phyloP scores from a whole-genome alignment of 2,113 vertebrate genomes.

The Tetraodon nigroviridis region DNA sequence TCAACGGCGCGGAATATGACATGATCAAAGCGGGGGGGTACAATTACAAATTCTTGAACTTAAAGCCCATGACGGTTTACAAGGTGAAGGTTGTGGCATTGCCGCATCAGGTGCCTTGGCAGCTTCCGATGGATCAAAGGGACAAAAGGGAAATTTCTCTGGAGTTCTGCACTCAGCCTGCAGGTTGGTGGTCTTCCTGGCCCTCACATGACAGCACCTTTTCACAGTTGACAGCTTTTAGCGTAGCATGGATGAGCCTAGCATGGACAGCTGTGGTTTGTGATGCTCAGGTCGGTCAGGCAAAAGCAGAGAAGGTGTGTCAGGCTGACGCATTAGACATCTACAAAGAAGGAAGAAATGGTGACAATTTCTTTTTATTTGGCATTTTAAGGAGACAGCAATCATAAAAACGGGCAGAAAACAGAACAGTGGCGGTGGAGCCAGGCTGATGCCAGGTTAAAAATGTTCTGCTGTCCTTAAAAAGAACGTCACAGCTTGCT shows the following conservation, averaged over 20 bases:
- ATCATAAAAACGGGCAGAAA: neutral
- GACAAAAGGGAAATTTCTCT: conserved; percentile 89
- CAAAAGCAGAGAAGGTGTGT: too few species aligned
- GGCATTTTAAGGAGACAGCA: too few species aligned
- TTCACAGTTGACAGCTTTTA: too few species aligned
- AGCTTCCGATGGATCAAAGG: conserved; percentile 90
- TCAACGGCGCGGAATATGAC: conserved; percentile 89
- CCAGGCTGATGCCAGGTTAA: conserved; percentile 29
- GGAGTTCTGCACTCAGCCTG: conserved; percentile 93
- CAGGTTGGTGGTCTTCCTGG: conserved; percentile 79
- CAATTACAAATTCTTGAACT: conserved; percentile 88
- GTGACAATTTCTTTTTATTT: too few species aligned
- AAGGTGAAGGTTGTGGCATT: conserved; percentile 88
- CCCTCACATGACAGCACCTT: too few species aligned
- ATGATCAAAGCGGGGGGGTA: conserved; percentile 86
- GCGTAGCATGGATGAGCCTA: too few species aligned
- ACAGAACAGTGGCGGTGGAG: neutral
- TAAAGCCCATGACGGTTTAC: conserved; percentile 88
- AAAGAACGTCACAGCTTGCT: too few species aligned
- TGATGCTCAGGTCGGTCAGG: too few species aligned
- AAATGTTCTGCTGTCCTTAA: conserved; percentile 41
- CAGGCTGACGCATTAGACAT: too few species aligned
- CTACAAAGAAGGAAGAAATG: too few species aligned
- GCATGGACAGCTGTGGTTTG: too few species aligned
- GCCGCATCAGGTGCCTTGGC: conserved; percentile 98